These are phyloP conservation scores for Cyrtodaria siliqua DNA, from an alignment of 2,888 invertebrate species.

Conservation along the genomic window DNA sequence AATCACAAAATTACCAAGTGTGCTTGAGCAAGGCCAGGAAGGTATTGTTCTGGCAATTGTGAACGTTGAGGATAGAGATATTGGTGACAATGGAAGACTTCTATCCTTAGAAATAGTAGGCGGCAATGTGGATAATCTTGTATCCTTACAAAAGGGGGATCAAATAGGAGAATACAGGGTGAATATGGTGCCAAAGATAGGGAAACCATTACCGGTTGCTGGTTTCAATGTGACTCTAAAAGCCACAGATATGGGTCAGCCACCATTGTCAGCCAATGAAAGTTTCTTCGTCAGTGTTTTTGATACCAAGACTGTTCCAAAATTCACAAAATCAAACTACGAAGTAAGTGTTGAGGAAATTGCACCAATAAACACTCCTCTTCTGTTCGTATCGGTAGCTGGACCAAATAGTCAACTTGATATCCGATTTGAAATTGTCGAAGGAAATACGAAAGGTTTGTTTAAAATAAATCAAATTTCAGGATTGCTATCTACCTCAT, in stretches of 20 bases:
- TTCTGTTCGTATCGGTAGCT: slow-evolving; percentile 92
- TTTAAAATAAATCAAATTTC: slow-evolving; percentile 95
- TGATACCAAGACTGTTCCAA: slow-evolving; percentile 94
- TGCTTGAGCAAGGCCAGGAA: slow-evolving; percentile 92
- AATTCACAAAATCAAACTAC: slow-evolving; percentile 90
- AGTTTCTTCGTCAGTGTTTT: slow-evolving; percentile 93
- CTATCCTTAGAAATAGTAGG: slow-evolving; percentile 89
- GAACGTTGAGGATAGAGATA: slow-evolving; percentile 93
- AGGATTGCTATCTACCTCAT: slow-evolving; percentile 95
- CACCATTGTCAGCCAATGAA: slow-evolving; percentile 66
- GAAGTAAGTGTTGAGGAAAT: slow-evolving; percentile 95
- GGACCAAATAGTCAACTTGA: slow-evolving; percentile 95
- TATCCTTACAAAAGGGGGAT: slow-evolving; percentile 88
- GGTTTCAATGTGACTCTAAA: slow-evolving; percentile 95
- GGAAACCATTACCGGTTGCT: slow-evolving; percentile 92
- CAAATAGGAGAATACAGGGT: slow-evolving; percentile 89
- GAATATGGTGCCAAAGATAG: slow-evolving; percentile 91
- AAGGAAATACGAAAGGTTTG: slow-evolving; percentile 95
- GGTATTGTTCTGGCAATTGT: slow-evolving; percentile 95
- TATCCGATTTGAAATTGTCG: slow-evolving; percentile 92
- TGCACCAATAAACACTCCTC: slow-evolving; percentile 94
- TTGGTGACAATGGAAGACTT: slow-evolving; percentile 94
- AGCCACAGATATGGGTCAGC: slow-evolving; percentile 92
- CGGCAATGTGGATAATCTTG: slow-evolving; percentile 96
- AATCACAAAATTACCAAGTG: slow-evolving; percentile 91